Percentiles rank a stretch among this genome's conserved stretches.
phyloP scores from a whole-genome alignment of 2,113 vertebrate species.

The Oriolus oriolus region DNA sequence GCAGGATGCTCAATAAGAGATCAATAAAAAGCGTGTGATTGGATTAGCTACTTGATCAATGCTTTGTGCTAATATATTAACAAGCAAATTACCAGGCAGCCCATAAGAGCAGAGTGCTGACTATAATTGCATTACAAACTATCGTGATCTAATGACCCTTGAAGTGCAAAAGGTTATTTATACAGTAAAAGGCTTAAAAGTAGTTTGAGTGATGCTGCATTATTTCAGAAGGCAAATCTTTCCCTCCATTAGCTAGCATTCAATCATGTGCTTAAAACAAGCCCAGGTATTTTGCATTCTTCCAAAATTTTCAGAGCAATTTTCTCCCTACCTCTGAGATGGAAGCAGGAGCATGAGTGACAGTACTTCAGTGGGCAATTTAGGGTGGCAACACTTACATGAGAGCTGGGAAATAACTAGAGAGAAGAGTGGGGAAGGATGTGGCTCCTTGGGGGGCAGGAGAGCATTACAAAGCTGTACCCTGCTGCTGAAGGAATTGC shows the following conservation, averaged over 20 bases:
- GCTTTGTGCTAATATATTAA: conserved; percentile 96
- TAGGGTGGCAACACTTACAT: neutral
- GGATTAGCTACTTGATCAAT: conserved; percentile 97
- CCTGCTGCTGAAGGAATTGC: neutral
- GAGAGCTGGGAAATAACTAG: neutral
- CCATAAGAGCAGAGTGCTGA: conserved; percentile 73
- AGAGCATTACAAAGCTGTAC: neutral
- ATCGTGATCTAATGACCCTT: conserved; percentile 73
- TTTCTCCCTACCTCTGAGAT: neutral
- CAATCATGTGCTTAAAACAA: neutral
- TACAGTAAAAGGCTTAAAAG: conserved; percentile 68
- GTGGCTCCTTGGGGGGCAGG: neutral
- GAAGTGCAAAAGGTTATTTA: conserved; percentile 76
- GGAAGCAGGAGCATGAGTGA: neutral
- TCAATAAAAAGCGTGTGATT: conserved; percentile 91
- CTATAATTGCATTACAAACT: conserved; percentile 79
- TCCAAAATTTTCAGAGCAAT: neutral
- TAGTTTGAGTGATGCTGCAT: conserved; percentile 38
- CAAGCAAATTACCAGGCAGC: conserved; percentile 88
- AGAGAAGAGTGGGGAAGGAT: neutral
- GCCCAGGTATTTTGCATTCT: neutral
- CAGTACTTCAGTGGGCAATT: neutral
- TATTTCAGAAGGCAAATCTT: conserved; percentile 47
- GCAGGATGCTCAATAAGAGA: conserved; percentile 82
- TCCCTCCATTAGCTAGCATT: conserved; percentile 21